Percentiles rank a stretch among this genome's conserved stretches.
phyloP scores from a whole-genome alignment of 2,113 vertebrate genomes.

The Pitta sordida region DNA sequence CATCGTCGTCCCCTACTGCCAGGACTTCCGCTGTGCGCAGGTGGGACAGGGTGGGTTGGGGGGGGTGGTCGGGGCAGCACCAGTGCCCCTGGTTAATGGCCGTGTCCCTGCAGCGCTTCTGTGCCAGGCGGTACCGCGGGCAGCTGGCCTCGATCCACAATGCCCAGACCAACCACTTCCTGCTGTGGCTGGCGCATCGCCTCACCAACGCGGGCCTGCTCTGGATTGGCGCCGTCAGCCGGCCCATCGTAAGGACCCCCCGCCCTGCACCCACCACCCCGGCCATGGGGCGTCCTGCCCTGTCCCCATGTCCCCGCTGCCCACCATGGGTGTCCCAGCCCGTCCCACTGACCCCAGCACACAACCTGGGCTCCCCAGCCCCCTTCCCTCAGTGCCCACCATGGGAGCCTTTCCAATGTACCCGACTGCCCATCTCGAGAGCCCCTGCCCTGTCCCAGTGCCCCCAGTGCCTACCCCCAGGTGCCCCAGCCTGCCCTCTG shows the following conservation, averaged over 20 bases:
- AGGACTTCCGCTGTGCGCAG: accelerated
- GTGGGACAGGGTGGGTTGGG: not conserved
- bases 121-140: not conserved
- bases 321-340: not conserved
- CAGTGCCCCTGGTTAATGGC: not conserved
- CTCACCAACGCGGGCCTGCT: accelerated
- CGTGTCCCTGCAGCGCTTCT: accelerated
- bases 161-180: accelerated
- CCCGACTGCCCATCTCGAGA: too few relatives aligned
- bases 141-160: slow-evolving; percentile 13
- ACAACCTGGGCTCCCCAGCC: too few relatives aligned
- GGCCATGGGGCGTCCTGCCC: not conserved
- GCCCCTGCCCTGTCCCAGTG: not conserved
- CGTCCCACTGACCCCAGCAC: not conserved
- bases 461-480: too few relatives aligned
- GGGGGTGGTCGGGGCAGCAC: accelerated
- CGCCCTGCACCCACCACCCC: accelerated
- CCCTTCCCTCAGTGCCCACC: not conserved
- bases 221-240: slow-evolving; percentile 21
- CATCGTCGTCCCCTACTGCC: accelerated
- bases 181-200: accelerated
- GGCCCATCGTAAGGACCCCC: not conserved
- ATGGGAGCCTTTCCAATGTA: too few relatives aligned
- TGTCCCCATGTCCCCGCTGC: not conserved
- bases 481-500: not conserved